Evolutionary conservation across 2,113 vertebrate species (phyloP).

Genomic region (Cromileptes altivelis): DNA sequence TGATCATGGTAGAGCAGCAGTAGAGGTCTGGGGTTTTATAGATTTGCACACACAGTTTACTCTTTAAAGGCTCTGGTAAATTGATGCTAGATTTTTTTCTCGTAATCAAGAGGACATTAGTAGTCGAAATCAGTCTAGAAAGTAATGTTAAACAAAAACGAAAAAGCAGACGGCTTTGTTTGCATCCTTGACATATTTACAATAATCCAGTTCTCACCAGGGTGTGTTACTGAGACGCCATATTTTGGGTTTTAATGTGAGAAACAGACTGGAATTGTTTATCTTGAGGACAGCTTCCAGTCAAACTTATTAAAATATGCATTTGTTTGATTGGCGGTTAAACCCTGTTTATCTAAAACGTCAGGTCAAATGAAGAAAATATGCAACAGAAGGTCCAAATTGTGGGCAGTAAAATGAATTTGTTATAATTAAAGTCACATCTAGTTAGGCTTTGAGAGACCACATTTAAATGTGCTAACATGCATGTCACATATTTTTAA

Average conservation of each 20-base stretch:
- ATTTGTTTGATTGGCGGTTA: conserved; percentile 24
- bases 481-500: conserved; percentile 14
- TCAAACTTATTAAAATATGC: conserved; percentile 20
- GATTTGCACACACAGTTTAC: background rate
- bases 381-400: conserved; percentile 3
- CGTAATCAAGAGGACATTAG: background rate
- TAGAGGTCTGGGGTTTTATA: conserved; percentile 8
- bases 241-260: conserved; percentile 24
- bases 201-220: background rate
- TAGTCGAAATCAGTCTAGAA: background rate
- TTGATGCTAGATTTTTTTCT: conserved; percentile 12
- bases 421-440: conserved; percentile 39
- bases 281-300: conserved; percentile 18
- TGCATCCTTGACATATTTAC: background rate
- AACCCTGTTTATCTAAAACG: conserved; percentile 27
- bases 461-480: conserved; percentile 16
- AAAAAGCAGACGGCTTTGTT: conserved; percentile 15
- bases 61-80: background rate
- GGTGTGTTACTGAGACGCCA: background rate
- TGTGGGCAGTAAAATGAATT: background rate
- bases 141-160: background rate
- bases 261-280: conserved; percentile 30
- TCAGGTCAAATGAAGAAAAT: conserved; percentile 34
- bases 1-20: background rate
- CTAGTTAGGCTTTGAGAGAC: conserved; percentile 4